Evolutionary conservation across 2,888 invertebrate species (phyloP), one percentile per base, ranked within the genome.

Genomic region (Lathronympha strigana): DNA sequence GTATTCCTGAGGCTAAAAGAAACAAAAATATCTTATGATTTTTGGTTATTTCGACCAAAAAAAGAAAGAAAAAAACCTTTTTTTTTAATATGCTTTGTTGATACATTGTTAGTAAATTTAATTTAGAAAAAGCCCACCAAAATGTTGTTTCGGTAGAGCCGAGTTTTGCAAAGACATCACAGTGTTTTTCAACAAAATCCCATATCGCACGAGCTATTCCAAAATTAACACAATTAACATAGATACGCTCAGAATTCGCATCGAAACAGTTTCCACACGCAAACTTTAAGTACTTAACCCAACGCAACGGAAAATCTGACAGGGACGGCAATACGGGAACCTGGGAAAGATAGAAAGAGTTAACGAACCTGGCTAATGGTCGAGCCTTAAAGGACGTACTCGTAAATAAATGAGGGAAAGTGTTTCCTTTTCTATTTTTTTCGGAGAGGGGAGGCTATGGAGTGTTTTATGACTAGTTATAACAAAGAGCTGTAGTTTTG

Each of bases 401-500:
- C 82, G 80, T 86, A 86, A 87, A 86, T 87, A 87, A 87, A 86
- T 85, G 83, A 87, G 80, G 74, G 81, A 78, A 78, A 80, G 79
- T 80, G 79, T 80, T 78, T 78, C 72, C 69, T 73, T 76, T 81
- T 79, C 68, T 73, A 76, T 77, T 74, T 72, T 78, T 76, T 80
- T 79, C 76, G 79, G 77, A 73, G 75, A 75, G 76, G 71, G 73
- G 73, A 68, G 61, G 57, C 25, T 64, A 69, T 54, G 72, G 64
- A 76, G 75, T 76, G 76, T 77, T 79, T 67, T 63, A 76, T 67
- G 73, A 73, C 73, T 73, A 33, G 43, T 58, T 66, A 67, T 68
- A 61, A 60, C 47, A 57, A 28, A 69, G 68, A 76, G 76, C 69
- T 76, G 77, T 79, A 76, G 71, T 71, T 69, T 53, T 73, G 69